Base-by-base conservation (phyloP, 1,140 invertebrate species). In the Diorhabda sublineata region DNA sequence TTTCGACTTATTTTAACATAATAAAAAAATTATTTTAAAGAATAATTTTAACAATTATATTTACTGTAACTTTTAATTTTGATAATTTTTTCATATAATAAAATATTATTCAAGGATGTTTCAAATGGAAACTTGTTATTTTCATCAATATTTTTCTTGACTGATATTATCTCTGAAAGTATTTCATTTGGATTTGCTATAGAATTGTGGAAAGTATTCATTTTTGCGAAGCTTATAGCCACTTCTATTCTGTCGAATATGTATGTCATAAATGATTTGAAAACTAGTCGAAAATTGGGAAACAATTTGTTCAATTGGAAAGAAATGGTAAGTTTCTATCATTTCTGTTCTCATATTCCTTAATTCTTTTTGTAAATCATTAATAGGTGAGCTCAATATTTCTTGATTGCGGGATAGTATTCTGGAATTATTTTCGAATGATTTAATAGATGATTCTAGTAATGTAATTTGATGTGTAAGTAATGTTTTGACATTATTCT, bases 171-270 rank as follows among this genome's bases (percentile, higher is more conserved):
- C 63, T 68, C 60, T 9, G 9, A 26, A 26, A 68, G 47, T 52
- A 68, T 26, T 42, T 68, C 61, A 58, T 58, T 69, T 45, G 68
- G 44, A 5, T 64, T 41, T 11, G 58, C 26, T 7, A 69, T 69
- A 8, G 61, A 45, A 56, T 64, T 69, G 45, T 69, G 68, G 5
- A 69, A 60, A 11, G 61, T 69, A 60, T 69, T 69, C 58, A 70
- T 8, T 67, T 70, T 70, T 6, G 69, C 64, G 45, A 70, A 70
- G 26, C 59, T 67, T 4, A 70, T 63, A 7, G 69, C 69, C 9
- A 43, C 63, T 63, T 70, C 65, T 2, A 67, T 62, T 42, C 62
- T 62, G 7, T 66, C 60, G 43, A 70, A n/a, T n/a, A n/a, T n/a
- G 45, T 41, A 58, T 67, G 42, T 67, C 57, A 58, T 61, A 61